Evolutionary conservation across 2,113 vertebrate genomes (phyloP).

Genomic region (Argyrosomus japonicus): DNA sequence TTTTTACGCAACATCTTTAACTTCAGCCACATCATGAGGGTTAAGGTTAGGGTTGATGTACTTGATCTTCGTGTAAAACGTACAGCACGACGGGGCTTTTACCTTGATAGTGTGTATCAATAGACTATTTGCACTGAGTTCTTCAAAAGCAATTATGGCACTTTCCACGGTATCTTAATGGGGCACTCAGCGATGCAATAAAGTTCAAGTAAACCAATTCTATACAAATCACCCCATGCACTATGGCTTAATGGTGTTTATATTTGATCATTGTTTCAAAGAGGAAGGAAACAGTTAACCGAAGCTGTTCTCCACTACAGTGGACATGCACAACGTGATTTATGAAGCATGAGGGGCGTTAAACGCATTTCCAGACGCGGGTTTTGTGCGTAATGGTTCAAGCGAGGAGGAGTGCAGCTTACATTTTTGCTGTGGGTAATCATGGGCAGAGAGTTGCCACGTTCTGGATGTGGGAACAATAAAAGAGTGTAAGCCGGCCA

Average conservation of each 20-base stretch:
- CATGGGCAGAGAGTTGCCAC: constrained; percentile 48
- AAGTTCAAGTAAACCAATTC: constrained; percentile 82
- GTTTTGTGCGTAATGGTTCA: constrained; percentile 67
- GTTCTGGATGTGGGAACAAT: constrained; percentile 61
- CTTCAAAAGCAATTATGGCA: constrained; percentile 79
- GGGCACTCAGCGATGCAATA: constrained; percentile 82
- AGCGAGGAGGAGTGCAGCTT: constrained; percentile 54
- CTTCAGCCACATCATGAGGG: background rate
- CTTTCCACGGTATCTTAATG: constrained; percentile 83
- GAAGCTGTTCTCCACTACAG: constrained; percentile 60
- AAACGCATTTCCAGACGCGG: constrained; percentile 61
- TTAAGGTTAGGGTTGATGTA: background rate
- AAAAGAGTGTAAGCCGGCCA: constrained; percentile 46
- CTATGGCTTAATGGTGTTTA: constrained; percentile 84
- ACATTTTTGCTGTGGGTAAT: constrained; percentile 40
- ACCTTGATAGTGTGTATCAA: constrained; percentile 37
- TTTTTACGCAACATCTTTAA: constrained; percentile 10
- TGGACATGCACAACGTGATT: constrained; percentile 70
- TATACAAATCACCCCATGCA: constrained; percentile 69
- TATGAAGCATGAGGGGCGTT: constrained; percentile 80
- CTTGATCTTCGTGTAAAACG: background rate
- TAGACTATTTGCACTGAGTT: constrained; percentile 72
- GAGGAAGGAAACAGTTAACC: constrained; percentile 83
- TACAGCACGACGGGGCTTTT: constrained; percentile 22
- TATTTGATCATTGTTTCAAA: constrained; percentile 83